Base-by-base conservation (phyloP, 2,797 vertebrate genomes). In the Zenarchopterus dispar region DNA sequence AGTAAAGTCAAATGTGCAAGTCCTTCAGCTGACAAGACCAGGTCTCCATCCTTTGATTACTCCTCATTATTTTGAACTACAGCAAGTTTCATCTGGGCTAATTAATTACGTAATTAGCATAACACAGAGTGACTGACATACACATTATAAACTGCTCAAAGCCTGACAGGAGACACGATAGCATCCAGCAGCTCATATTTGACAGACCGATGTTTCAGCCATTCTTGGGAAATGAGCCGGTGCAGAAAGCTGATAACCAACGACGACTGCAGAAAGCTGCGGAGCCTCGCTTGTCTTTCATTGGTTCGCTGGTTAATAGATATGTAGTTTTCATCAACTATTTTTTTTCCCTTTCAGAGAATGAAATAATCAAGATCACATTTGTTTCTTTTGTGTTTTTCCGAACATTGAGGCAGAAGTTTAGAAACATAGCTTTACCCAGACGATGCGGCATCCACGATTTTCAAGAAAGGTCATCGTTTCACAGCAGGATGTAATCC, bases 91-190 rank as follows among this genome's bases (percentile, higher is more conserved):
- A 73, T 76, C 62, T 52, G 22, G 75, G 67, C 67, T 87, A 87
- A 90, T 92, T 88, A 85, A 89, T 85, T 90, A 77, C 69, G 72
- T 90, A 89, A 92, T 92, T 89, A 90, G 82, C 88, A 80, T 84
- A 84, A 84, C 84, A 77, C 75, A 67, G 73, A 87, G 67, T 83
- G 84, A 85, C 68, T 84, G 84, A 88, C 84, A 80, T 78, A 78
- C 83, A 62, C 52, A 69, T 62, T 78, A 78, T 78, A 75, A 84
- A 82, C 39, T 22, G 56, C 75, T 80, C 50, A 59, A 41, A 75
- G 79, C 47, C 56, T 77, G 84, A 89, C 81, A 77, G 80, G 78
- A 84, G 69, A 67, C 70, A 73, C 56, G 76, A 84, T 78, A 67
- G 67, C 73, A 82, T 86, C 78, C 78, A 55, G 66, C 64, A 68